phyloP scores from a whole-genome alignment of 2,888 invertebrate species.

The Drosophila lacicola region DNA sequence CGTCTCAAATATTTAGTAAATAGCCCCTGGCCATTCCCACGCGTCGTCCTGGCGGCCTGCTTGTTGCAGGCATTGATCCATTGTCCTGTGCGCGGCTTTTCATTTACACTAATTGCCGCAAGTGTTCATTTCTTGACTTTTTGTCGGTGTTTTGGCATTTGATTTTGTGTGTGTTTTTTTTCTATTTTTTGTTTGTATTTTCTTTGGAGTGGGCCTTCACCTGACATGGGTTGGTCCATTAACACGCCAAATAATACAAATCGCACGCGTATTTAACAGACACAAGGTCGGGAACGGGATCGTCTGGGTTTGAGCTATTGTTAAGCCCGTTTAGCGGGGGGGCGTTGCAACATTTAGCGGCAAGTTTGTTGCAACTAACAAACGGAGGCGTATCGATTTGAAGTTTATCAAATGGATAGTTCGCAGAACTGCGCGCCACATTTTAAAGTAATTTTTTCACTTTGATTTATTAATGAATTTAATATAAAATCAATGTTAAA shows the following conservation, averaged over 20 bases:
- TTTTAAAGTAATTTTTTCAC: neutral
- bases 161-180: slow-evolving; percentile 37
- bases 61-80: slow-evolving; percentile 56
- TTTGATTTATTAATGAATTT: neutral
- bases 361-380: slow-evolving; percentile 27
- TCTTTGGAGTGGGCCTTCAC: slow-evolving; percentile 63
- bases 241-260: slow-evolving; percentile 66
- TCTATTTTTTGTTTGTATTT: slow-evolving; percentile 13
- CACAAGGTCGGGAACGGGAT: slow-evolving; percentile 48
- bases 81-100: slow-evolving; percentile 54
- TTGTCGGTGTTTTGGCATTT: slow-evolving; percentile 75
- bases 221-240: slow-evolving; percentile 51
- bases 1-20: slow-evolving; percentile 74
- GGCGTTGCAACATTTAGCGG: slow-evolving; percentile 71
- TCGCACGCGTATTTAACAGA: slow-evolving; percentile 77
- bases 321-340: slow-evolving; percentile 12
- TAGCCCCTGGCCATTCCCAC: slow-evolving; percentile 64
- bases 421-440: slow-evolving; percentile 23
- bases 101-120: slow-evolving; percentile 71
- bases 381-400: slow-evolving; percentile 36
- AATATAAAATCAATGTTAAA: too few species aligned
- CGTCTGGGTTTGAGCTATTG: slow-evolving; percentile 43
- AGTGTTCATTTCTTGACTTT: slow-evolving; percentile 62
- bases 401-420: slow-evolving; percentile 28
- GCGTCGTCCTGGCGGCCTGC: slow-evolving; percentile 59